Percentiles rank a stretch among this genome's conserved stretches.
These are phyloP conservation scores for Fopius arisanus DNA, from an alignment of 1,140 invertebrate genomes.

Conservation along the genomic window DNA sequence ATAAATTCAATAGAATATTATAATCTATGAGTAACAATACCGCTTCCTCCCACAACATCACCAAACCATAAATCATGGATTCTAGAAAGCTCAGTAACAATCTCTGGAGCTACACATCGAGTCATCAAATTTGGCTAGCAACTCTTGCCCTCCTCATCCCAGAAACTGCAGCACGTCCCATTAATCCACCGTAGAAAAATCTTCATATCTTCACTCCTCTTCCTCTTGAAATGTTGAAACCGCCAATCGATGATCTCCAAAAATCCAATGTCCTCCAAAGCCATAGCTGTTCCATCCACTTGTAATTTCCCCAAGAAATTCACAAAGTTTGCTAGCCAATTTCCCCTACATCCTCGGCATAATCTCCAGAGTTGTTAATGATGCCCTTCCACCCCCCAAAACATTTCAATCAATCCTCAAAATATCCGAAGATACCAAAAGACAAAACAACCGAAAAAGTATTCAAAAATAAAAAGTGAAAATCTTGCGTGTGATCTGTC, in stretches of 20 bases:
- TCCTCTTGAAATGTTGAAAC: background rate
- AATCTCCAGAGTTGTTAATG: conserved; percentile 61
- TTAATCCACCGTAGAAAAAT: background rate
- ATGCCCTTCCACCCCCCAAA: conserved; percentile 35
- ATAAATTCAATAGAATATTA: background rate
- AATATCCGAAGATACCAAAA: background rate
- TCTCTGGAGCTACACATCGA: conserved; percentile 64
- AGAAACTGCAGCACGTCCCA: background rate
- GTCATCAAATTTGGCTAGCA: conserved; percentile 62
- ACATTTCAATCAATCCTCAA: background rate
- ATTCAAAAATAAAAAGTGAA: no score
- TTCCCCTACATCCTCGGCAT: conserved; percentile 51
- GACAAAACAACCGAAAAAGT: conserved; percentile 35
- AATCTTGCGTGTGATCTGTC: conserved; percentile 57
- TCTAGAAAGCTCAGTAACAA: conserved; percentile 52
- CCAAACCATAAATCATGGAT: conserved; percentile 9
- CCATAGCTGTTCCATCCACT: background rate
- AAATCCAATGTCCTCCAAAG: background rate
- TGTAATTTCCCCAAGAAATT: background rate
- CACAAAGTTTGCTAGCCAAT: conserved; percentile 61
- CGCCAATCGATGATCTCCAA: background rate
- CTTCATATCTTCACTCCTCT: background rate
- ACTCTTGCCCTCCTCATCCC: conserved; percentile 38
- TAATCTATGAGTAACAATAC: background rate
- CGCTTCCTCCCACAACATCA: background rate